These are phyloP conservation scores for Aleiodes alternator DNA, from an alignment of 2,888 invertebrate species.

Conservation along the genomic window DNA sequence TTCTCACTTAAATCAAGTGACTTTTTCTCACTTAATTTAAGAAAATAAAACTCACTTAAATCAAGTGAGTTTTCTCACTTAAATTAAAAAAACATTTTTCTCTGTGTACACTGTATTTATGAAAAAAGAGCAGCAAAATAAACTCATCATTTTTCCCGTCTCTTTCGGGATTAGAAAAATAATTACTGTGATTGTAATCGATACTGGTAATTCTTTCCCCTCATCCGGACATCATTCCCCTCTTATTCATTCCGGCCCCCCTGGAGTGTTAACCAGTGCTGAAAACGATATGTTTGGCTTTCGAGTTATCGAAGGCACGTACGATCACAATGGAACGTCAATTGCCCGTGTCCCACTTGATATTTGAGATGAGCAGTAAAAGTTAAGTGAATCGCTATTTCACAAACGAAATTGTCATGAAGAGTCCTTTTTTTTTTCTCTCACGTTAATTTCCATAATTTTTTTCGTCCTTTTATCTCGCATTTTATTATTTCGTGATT, in stretches of 20 bases:
- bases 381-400: slow-evolving; percentile 5
- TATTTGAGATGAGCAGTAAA: slow-evolving; percentile 43
- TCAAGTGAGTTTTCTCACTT: too few relatives aligned
- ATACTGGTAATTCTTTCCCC: slow-evolving; percentile 65
- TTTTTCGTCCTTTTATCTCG: neutral
- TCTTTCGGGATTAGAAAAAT: slow-evolving; percentile 52
- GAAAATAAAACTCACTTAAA: too few relatives aligned
- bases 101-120: too few relatives aligned
- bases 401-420: neutral
- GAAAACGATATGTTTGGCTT: slow-evolving; percentile 67
- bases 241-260: slow-evolving; percentile 38
- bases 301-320: slow-evolving; percentile 40
- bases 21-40: too few relatives aligned
- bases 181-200: slow-evolving; percentile 72
- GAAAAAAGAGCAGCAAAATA: too few relatives aligned
- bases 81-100: too few relatives aligned
- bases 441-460: neutral
- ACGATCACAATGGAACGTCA: slow-evolving; percentile 52
- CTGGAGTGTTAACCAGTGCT: slow-evolving; percentile 43
- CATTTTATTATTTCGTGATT: too few relatives aligned
- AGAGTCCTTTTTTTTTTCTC: neutral
- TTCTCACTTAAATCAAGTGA: too few relatives aligned
- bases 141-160: too few relatives aligned
- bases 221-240: slow-evolving; percentile 37
- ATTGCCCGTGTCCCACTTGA: slow-evolving; percentile 52